Evolutionary conservation across 1,140 invertebrate genomes (phyloP), one percentile per base, ranked within the genome.

Genomic region (Eumeta japonica): DNA sequence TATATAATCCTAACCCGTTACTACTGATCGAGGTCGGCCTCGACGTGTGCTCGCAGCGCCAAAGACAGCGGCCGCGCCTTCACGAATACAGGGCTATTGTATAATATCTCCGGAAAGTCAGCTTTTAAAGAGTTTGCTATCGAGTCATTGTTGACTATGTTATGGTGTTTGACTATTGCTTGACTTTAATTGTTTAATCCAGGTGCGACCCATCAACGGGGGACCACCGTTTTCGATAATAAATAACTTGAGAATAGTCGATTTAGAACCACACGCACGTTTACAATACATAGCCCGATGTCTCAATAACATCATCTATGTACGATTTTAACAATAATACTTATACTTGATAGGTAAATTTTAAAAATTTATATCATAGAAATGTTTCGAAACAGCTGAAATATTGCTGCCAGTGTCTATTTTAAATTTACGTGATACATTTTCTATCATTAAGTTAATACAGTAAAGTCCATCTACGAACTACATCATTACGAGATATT

Each of bases 171-270:
- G 10, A 34, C 28, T 16, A 35, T 45, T 29, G 14, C 28, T n/a
- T 13, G 28, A 50, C 33, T 45, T 45, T 39, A 52, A 51, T 30
- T 39, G 30, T 44, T 47, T 55, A 28, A 47, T 51, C 44, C 51
- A 52, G 24, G 36, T 42, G n/a, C 46, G 18, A 30, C 54, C 45
- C 38, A 54, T 44, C 15, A 51, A 39, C 13, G 49, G 49, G 2
- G 41, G 45, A 3, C 46, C 39, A 1, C 46, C 46, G 11, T 43
- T 45, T 37, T 43, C 32, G 32, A 52, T 41, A 10, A 52, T 31
- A 33, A 16, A 49, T 16, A 49, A 32, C 28, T 44, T 28, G 1
- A 52, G 27, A 16, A 15, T 41, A 24, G 19, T 29, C 5, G 10
- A 17, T 10, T 18, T 27, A 29, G 39, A 18, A 16, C 35, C 33